Base-by-base conservation (phyloP, 2,888 invertebrate genomes). In the Nomada fabriciana region DNA sequence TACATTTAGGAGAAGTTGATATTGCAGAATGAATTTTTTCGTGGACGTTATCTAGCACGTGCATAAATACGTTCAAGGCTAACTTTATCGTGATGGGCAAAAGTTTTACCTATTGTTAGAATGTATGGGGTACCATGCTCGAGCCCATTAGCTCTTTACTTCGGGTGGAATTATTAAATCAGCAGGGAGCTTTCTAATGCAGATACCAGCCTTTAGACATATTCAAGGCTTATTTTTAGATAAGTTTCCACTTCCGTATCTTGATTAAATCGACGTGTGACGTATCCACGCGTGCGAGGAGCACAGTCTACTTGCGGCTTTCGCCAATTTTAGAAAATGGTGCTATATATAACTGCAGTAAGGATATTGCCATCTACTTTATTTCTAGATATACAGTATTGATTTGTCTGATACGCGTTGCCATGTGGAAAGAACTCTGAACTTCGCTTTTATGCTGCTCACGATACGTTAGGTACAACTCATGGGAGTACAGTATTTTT, bases 321-420 rank as follows among this genome's bases (percentile, higher is more conserved):
- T 63, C 67, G 68, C 47, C 68, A 64, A 57, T 78, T 80, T 80
- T 80, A 80, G 80, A 78, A 78, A 78, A 72, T 70, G 25, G 1
- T 10, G 11, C 72, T 80, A 80, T 80, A 78, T 80, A 80, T 80
- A 80, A 36, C 67, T 18, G n/a, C 43, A 43, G 36, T 57, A 57
- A 78, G 78, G 78, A 78, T 80, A 80, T 80, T 78, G 72, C 71
- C 78, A 72, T 67, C 71, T 78, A 78, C 57, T 63, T 78, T 80
- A 80, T 68, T 72, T 72, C 80, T 20, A 72, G 68, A 78, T 36
- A 18, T 13, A 25, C 29, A 18, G 36, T 80, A 78, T 80, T 52
- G 80, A 80, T 80, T 59, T 7, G 43, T 1, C 25, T 10, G 72
- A 63, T 80, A 64, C 23, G 11, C 63, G 63, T 68, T 57, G 57